phyloP scores from a whole-genome alignment of 2,888 invertebrate species.

The Cephonodes hylas region DNA sequence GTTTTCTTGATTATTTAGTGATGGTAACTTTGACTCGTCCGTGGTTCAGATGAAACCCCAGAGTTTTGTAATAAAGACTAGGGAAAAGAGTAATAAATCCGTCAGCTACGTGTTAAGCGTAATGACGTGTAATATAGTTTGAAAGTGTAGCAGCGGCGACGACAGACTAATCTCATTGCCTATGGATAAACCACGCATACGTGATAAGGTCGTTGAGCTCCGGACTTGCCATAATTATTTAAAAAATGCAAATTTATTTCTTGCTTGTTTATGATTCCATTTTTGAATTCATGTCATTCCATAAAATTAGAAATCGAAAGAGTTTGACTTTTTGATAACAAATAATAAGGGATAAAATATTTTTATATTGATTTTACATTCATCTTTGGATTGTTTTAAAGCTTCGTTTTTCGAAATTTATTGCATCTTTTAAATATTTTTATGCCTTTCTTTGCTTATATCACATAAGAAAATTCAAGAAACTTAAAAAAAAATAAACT shows the following conservation, averaged over 20 bases:
- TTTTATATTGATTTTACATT: no score
- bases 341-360: no score
- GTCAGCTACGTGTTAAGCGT: conserved; percentile 13
- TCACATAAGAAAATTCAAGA: no score
- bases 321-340: no score
- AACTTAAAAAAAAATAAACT: no score
- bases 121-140: conserved; percentile 36
- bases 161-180: conserved; percentile 42
- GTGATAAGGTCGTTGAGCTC: conserved; percentile 38
- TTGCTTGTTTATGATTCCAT: not conserved
- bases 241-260: not conserved
- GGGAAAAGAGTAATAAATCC: not conserved
- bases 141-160: conserved; percentile 42
- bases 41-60: not conserved
- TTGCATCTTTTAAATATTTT: no score
- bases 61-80: not conserved
- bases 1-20: not conserved
- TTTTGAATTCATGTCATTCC: not conserved
- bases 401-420: no score
- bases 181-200: conserved; percentile 42
- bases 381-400: no score
- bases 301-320: not conserved
- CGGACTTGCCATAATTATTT: not conserved
- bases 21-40: no score
- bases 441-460: no score